A percentile compares a stretch with the other conserved stretches of the same genome.
Conservation (phyloP, 2,888 invertebrate genomes). For the Ectemnius lituratus region DNA sequence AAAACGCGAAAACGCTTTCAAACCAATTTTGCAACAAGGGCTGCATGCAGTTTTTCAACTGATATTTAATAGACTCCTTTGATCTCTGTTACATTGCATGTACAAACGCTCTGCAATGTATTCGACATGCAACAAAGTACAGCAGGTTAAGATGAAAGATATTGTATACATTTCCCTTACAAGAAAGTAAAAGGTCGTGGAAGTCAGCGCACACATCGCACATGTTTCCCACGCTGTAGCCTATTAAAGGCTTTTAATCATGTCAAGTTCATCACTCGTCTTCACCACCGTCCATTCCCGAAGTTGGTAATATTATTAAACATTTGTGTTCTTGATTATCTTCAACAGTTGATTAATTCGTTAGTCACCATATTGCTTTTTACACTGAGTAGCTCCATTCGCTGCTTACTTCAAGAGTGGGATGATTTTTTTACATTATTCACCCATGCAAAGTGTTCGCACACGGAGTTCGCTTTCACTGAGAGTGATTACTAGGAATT, state of each 20-base stretch:
- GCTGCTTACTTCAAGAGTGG: constrained; percentile 60
- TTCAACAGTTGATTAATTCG: constrained; percentile 73
- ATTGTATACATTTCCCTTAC: constrained; percentile 80
- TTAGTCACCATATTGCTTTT: constrained; percentile 75
- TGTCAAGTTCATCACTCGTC: constrained; percentile 69
- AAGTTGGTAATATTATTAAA: constrained; percentile 66
- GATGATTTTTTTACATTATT: constrained; percentile 25
- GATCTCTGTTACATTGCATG: too few species aligned
- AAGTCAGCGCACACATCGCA: constrained; percentile 98
- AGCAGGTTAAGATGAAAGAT: constrained; percentile 55
- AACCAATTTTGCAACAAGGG: too few species aligned
- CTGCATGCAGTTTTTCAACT: too few species aligned
- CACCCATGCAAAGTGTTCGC: neutral
- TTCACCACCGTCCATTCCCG: constrained; percentile 63
- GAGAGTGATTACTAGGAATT: too few species aligned
- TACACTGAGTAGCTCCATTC: constrained; percentile 55
- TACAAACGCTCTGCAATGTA: too few species aligned
- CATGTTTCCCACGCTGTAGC: constrained; percentile 80
- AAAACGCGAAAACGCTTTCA: neutral
- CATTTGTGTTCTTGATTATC: constrained; percentile 60
- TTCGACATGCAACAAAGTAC: constrained; percentile 30
- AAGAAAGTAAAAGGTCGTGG: constrained; percentile 92
- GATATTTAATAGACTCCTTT: too few species aligned
- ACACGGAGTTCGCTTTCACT: too few species aligned
- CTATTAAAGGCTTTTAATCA: constrained; percentile 61